Evolutionary conservation across 2,888 invertebrate genomes (phyloP), one percentile per base, ranked within the genome.

Genomic region (Boloria euphrosyne): DNA sequence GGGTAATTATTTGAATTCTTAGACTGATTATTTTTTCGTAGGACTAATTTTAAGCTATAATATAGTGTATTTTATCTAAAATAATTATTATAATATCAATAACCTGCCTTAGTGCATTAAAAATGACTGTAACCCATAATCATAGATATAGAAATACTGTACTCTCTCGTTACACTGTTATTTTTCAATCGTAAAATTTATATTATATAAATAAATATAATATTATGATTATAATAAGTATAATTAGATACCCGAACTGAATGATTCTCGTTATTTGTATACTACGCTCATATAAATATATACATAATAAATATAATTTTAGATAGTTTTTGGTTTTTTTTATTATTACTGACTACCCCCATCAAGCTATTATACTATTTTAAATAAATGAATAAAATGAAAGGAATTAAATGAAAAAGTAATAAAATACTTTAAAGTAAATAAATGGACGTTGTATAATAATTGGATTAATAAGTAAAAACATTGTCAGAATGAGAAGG

Each of bases 231-330:
- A 10, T 6, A 16, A 18, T 57, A n/a, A 44, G 18, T 22, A 14
- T 22, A 57, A n/a, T 22, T 16, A 57, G 22, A 57, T 57, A 57
- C 46, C 22, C 46, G 22, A 46, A 57, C 22, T 57, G 57, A 46
- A 46, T 27, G 22, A 57, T 22, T 4, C 22, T 13, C n/a, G 13
- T 5, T 57, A 22, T 46, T 10, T 13, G 38, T 57, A n/a, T 22
- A 22, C 3, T 22, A 2, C 3, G 1, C 22, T 1, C 22, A 22
- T 22, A n/a, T 46, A 46, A 22, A 44, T 22, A 13, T 38, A 46
- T 46, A 55, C 14, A 16, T 44, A 57, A 46, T 57, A 57, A 57
- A 57, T 27, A 46, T 57, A 46, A 46, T 57, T 46, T 46, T 44
- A 4, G 22, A 57, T 38, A 38, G 7, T 6, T 46, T n/a, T 22